Conservation (phyloP, 2,888 invertebrate species). For the Drosophila kambysellisi region DNA sequence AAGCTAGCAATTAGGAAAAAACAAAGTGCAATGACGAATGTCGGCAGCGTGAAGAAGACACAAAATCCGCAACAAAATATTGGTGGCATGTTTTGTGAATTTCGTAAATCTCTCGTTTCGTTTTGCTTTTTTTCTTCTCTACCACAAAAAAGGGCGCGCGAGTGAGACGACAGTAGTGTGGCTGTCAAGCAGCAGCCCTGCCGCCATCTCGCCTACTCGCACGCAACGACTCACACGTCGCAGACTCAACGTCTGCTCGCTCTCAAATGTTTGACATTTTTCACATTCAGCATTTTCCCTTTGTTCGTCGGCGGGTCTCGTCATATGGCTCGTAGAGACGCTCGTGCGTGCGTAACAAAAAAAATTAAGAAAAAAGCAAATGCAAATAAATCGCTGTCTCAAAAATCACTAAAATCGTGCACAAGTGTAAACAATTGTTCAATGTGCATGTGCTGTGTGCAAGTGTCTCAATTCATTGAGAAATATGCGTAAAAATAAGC, state of each 20-base stretch:
- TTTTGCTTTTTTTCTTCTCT: constrained; percentile 79
- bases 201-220: constrained; percentile 54
- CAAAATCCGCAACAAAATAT: constrained; percentile 34
- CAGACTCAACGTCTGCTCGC: constrained; percentile 75
- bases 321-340: constrained; percentile 71
- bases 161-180: constrained; percentile 60
- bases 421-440: constrained; percentile 70
- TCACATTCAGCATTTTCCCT: constrained; percentile 80
- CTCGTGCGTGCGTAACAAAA: constrained; percentile 76
- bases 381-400: constrained; percentile 52
- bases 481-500: constrained; percentile 73
- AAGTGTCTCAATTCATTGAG: constrained; percentile 56
- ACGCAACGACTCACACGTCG: constrained; percentile 56
- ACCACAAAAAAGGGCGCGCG: constrained; percentile 74
- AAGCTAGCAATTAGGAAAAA: constrained; percentile 17
- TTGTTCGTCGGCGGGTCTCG: constrained; percentile 81
- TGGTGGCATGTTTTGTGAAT: constrained; percentile 68
- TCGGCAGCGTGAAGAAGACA: constrained; percentile 19
- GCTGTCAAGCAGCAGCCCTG: constrained; percentile 14
- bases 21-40: constrained; percentile 30
- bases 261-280: constrained; percentile 73
- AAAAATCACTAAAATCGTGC: constrained; percentile 50
- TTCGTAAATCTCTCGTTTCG: constrained; percentile 66
- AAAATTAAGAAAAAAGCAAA: constrained; percentile 61
- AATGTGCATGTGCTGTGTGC: constrained; percentile 45